Percentiles rank a stretch among this genome's conserved stretches.
Evolutionary conservation across 2,888 invertebrate genomes (phyloP).

Genomic region (Epistrophella euchroma): DNA sequence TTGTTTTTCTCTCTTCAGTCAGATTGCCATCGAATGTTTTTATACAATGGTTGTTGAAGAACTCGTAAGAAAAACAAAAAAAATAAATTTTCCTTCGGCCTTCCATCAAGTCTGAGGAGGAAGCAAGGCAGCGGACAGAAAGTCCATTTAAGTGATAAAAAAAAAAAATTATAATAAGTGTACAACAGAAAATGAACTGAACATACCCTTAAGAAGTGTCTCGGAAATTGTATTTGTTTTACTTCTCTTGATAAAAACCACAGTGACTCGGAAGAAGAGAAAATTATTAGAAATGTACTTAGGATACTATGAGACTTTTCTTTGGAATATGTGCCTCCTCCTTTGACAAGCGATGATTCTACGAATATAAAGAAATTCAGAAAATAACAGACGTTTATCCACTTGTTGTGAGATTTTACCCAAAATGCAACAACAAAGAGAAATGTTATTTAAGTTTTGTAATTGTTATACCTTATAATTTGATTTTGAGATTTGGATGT

Average conservation of each 20-base stretch:
- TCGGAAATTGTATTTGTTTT: slow-evolving; percentile 59
- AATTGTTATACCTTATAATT: slow-evolving; percentile 47
- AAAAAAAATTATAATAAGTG: slow-evolving; percentile 24
- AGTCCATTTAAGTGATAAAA: slow-evolving; percentile 16
- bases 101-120: neutral
- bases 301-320: neutral
- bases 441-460: slow-evolving; percentile 50
- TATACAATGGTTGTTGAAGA: neutral
- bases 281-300: neutral
- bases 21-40: neutral
- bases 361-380: neutral
- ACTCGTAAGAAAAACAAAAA: neutral
- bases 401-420: neutral
- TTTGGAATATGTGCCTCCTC: neutral
- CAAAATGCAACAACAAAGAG: neutral
- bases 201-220: slow-evolving; percentile 39
- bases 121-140: neutral
- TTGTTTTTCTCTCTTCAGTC: slow-evolving; percentile 36
- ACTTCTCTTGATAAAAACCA: neutral
- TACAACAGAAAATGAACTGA: slow-evolving; percentile 47
- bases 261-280: neutral
- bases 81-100: neutral
- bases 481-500: slow-evolving; percentile 31
- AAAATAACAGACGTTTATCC: slow-evolving; percentile 58
- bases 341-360: no score